Conservation (phyloP, 2,113 vertebrate species). For the Scalopus aquaticus region DNA sequence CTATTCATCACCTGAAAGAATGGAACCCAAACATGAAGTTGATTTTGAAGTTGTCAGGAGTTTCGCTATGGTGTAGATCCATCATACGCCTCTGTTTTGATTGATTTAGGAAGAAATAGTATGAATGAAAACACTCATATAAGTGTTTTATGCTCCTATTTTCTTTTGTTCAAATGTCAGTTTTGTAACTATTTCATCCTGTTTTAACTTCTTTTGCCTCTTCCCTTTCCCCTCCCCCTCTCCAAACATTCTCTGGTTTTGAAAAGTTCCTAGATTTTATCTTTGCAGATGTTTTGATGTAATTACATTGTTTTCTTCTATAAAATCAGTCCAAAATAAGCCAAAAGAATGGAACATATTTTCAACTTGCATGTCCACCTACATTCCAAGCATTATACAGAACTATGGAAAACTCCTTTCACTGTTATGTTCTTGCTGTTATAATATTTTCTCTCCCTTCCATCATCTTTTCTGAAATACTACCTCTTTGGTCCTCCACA, state of each 20-base stretch:
- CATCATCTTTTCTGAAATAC: neutral
- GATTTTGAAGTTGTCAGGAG: constrained; percentile 85
- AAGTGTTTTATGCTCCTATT: constrained; percentile 60
- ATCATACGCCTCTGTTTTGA: constrained; percentile 66
- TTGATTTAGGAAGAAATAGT: constrained; percentile 60
- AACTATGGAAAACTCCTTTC: constrained; percentile 24
- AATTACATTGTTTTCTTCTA: constrained; percentile 17
- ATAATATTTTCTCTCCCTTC: neutral
- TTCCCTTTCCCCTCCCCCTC: constrained; percentile 47
- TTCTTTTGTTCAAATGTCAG: constrained; percentile 50
- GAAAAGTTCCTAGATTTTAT: constrained; percentile 60
- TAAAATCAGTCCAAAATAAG: constrained; percentile 53
- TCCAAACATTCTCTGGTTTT: constrained; percentile 52
- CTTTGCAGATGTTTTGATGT: neutral
- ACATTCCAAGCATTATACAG: neutral
- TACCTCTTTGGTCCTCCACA: neutral
- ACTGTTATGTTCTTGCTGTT: constrained; percentile 14
- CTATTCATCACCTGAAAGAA: constrained; percentile 84
- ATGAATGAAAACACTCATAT: constrained; percentile 54
- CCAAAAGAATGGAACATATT: neutral
- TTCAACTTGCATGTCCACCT: neutral
- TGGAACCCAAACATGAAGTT: constrained; percentile 85
- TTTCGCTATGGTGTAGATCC: constrained; percentile 81
- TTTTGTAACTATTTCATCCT: constrained; percentile 52
- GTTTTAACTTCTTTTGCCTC: constrained; percentile 50